Base-by-base conservation (phyloP, 2,888 invertebrate species). In the Oxytorus armatus region DNA sequence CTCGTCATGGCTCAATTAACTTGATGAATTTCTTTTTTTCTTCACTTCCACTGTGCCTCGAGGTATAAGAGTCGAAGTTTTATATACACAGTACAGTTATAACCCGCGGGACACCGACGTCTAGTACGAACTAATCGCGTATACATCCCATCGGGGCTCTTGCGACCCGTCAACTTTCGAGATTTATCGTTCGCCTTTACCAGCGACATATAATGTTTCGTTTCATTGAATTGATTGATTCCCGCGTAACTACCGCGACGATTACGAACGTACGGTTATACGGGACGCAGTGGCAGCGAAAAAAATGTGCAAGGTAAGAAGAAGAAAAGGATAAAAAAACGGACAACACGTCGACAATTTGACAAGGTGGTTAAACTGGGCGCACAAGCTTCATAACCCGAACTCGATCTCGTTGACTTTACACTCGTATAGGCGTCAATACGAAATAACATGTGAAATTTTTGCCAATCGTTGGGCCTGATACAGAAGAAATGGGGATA, bases 1-100 rank as follows among this genome's bases (percentile, higher is more conserved):
- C 14, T 39, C 55, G 77, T 65, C 70, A 57, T 39, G 65, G 25
- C 55, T 70, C 77, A 57, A 77, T 77, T 70, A 77, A 72, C 65
- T 39, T 25, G 55, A 44, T 57, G 25, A 21, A 57, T 72, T 49
- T 57, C 57, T 49, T 66, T 63, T 63, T 44, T 16, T 42, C n/a
- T 42, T n/a, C 21, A 11, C 8, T 36, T 11, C 16, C 21, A 36
- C n/a, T 49, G 14, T 29, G n/a, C n/a, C n/a, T n/a, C n/a, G n/a
- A n/a, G n/a, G n/a, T n/a, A n/a, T n/a, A n/a, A n/a, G n/a, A n/a
- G n/a, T n/a, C n/a, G n/a, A n/a, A n/a, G n/a, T n/a, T n/a, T 4
- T 44, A 1, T 44, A n/a, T 3, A 1, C 14, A 44, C 3, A 14
- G 3, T 44, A 44, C 59, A 59, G 36, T 36, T 59, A 59, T 39